Evolutionary conservation across 2,888 invertebrate species (phyloP).

Genomic region (Cataglyphis albicans): DNA sequence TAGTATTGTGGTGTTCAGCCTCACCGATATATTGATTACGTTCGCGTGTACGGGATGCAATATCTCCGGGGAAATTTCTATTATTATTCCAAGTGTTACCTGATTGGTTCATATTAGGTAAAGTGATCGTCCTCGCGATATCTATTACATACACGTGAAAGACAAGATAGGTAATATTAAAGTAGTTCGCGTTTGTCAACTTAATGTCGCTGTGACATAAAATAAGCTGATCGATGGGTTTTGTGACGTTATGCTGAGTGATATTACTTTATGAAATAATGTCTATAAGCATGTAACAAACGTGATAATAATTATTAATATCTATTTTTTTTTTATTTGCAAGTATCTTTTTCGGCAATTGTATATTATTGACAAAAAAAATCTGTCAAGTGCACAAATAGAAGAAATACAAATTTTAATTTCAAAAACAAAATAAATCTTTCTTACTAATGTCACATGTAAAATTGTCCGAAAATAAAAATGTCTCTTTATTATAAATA

Average conservation of each 20-base stretch:
- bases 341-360: neutral
- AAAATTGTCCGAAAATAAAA: neutral
- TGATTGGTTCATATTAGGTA: constrained; percentile 70
- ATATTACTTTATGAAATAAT: constrained; percentile 70
- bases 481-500: neutral
- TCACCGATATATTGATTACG: constrained; percentile 17
- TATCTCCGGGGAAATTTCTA: constrained; percentile 65
- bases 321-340: neutral
- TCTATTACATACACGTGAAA: constrained; percentile 59
- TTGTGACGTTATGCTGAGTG: constrained; percentile 46
- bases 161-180: constrained; percentile 65
- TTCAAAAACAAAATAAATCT: constrained; percentile 11
- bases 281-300: constrained; percentile 29
- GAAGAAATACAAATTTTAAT: constrained; percentile 40
- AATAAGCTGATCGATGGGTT: constrained; percentile 72
- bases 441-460: neutral
- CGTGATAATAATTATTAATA: constrained; percentile 18
- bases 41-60: neutral
- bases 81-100: constrained; percentile 62
- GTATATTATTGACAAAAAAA: neutral
- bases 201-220: constrained; percentile 59
- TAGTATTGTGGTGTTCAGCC: neutral
- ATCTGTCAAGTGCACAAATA: neutral
- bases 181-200: constrained; percentile 74
- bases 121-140: constrained; percentile 68